phyloP scores from a whole-genome alignment of 1,140 invertebrate genomes.

The Conopomorpha cramerella region DNA sequence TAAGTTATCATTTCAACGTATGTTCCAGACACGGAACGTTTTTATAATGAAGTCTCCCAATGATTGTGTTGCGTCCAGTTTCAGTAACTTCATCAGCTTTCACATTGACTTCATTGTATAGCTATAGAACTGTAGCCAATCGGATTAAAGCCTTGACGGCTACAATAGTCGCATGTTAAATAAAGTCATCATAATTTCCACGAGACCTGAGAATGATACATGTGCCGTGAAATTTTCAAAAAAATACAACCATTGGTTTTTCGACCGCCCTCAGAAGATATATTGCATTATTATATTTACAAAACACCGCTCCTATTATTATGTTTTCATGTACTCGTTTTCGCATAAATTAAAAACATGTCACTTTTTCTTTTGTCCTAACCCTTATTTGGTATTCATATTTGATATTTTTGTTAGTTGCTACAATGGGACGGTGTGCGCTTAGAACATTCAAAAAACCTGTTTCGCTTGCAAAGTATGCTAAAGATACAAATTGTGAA shows the following conservation, averaged over 20 bases:
- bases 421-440: constrained; percentile 47
- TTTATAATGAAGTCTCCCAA: no score
- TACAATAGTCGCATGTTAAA: not conserved
- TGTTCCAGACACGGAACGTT: no score
- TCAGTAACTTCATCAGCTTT: no score
- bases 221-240: constrained; percentile 55
- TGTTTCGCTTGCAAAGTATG: constrained; percentile 47
- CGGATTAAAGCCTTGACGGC: no score
- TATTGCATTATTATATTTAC: constrained; percentile 59
- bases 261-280: constrained; percentile 31
- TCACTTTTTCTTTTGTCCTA: constrained; percentile 55
- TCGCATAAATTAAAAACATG: constrained; percentile 56
- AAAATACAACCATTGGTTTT: constrained; percentile 35
- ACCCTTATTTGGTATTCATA: constrained; percentile 60
- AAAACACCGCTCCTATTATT: constrained; percentile 58
- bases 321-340: constrained; percentile 57
- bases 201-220: constrained; percentile 30
- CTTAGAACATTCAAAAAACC: constrained; percentile 49
- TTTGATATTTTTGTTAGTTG: constrained; percentile 57
- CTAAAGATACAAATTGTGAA: constrained; percentile 58
- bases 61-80: no score
- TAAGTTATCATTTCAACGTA: no score
- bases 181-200: not conserved
- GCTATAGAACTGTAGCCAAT: no score
- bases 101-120: no score